Conservation (phyloP, 2,888 invertebrate genomes). For the Caenorhabditis virilis region DNA sequence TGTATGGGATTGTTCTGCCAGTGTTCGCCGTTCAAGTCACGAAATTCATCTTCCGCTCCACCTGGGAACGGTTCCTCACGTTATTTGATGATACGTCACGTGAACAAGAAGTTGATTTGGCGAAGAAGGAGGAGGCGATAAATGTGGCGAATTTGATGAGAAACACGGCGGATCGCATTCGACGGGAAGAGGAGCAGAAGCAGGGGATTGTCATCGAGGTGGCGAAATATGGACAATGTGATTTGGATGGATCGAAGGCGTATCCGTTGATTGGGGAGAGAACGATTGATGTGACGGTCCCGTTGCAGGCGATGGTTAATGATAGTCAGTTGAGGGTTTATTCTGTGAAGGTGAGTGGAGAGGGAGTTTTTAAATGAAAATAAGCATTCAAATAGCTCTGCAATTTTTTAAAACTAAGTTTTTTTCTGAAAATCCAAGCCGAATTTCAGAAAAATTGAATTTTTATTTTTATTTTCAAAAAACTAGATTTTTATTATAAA, state of each 20-base stretch:
- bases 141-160: constrained; percentile 79
- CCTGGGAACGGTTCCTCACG: constrained; percentile 41
- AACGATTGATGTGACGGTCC: constrained; percentile 83
- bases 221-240: constrained; percentile 72
- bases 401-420: too few relatives aligned
- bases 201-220: constrained; percentile 84
- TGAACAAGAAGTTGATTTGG: constrained; percentile 56
- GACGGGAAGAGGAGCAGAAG: constrained; percentile 81
- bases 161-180: constrained; percentile 84
- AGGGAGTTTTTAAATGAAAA: background rate
- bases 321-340: constrained; percentile 78
- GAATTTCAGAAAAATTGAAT: too few relatives aligned
- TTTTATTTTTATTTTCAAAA: too few relatives aligned
- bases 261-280: constrained; percentile 64
- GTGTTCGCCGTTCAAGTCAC: constrained; percentile 39
- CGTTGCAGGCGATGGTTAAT: constrained; percentile 88
- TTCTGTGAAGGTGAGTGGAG: constrained; percentile 53
- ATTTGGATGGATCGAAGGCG: constrained; percentile 36
- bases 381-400: too few relatives aligned
- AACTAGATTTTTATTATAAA: too few relatives aligned
- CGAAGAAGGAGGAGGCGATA: constrained; percentile 60
- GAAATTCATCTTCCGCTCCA: constrained; percentile 49
- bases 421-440: too few relatives aligned
- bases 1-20: constrained; percentile 64
- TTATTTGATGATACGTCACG: constrained; percentile 55